Conservation (phyloP, 2,113 vertebrate species). For the Rissa tridactyla region DNA sequence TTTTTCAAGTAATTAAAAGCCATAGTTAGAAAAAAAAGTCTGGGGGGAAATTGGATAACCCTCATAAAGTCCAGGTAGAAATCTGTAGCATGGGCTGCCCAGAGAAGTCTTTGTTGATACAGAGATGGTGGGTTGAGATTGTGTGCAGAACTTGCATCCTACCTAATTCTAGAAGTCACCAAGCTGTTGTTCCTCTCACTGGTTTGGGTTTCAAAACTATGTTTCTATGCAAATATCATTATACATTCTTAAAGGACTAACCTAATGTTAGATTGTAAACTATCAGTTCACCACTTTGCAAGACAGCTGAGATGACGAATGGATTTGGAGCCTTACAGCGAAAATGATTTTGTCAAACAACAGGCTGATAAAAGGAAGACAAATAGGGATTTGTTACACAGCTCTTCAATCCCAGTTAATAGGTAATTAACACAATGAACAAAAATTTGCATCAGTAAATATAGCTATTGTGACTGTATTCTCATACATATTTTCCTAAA, state of each 20-base stretch:
- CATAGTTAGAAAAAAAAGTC: not conserved
- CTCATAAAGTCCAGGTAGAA: not conserved
- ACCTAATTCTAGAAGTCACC: not conserved
- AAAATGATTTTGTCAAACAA: not conserved
- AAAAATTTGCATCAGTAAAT: not conserved
- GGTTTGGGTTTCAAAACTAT: not conserved
- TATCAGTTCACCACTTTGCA: not conserved
- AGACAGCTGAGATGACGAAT: not conserved
- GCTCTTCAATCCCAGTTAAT: not conserved
- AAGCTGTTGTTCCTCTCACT: not conserved
- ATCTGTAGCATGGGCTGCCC: not conserved
- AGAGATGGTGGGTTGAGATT: not conserved
- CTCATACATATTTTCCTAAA: not conserved
- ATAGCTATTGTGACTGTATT: not conserved
- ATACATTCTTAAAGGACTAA: not conserved
- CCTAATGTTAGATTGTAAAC: not conserved
- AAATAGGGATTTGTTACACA: not conserved
- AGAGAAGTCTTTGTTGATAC: not conserved
- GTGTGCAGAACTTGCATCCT: not conserved
- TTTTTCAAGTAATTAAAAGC: not conserved
- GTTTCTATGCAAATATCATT: not conserved
- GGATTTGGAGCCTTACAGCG: not conserved
- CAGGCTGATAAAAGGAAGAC: not conserved
- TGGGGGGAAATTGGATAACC: rapidly evolving
- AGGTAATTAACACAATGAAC: not conserved